Conservation (phyloP, 2,797 vertebrate genomes). For the Aplochiton taeniatus region DNA sequence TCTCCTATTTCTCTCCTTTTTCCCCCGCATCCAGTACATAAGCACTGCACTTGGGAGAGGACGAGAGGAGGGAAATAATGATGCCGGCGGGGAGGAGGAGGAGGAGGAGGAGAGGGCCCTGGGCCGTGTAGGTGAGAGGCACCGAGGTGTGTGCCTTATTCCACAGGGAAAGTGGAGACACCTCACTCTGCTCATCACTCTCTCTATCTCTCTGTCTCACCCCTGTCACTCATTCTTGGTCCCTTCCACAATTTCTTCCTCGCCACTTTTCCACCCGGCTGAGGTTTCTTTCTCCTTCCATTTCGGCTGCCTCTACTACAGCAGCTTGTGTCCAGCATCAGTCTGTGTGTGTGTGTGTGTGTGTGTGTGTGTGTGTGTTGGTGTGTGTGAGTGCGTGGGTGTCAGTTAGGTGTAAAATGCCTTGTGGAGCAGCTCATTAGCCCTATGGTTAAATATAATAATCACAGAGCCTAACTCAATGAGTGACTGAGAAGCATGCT, state of each 20-base stretch:
- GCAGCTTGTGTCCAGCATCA: background rate
- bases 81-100: background rate
- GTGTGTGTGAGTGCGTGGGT: constrained; percentile 16
- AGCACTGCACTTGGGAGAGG: background rate
- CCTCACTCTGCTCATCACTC: background rate
- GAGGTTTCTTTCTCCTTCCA: too few species aligned
- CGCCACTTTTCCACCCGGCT: too few species aligned
- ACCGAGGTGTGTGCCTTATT: background rate
- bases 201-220: background rate
- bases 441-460: constrained; percentile 11
- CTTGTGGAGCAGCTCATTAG: constrained; percentile 51
- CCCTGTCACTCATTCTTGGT: background rate
- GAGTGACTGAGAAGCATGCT: too few species aligned
- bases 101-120: background rate
- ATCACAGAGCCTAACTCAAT: too few species aligned
- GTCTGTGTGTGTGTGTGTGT: constrained; percentile 1
- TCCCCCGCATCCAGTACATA: too few species aligned
- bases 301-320: background rate
- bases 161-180: background rate
- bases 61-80: background rate
- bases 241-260: too few species aligned
- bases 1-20: too few species aligned
- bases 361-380: background rate
- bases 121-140: constrained; percentile 1
- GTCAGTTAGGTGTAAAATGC: constrained; percentile 25